Percentiles rank a stretch among this genome's conserved stretches.
These are phyloP conservation scores for Drosophila lacicola DNA, from an alignment of 2,888 invertebrate species.

Conservation along the genomic window DNA sequence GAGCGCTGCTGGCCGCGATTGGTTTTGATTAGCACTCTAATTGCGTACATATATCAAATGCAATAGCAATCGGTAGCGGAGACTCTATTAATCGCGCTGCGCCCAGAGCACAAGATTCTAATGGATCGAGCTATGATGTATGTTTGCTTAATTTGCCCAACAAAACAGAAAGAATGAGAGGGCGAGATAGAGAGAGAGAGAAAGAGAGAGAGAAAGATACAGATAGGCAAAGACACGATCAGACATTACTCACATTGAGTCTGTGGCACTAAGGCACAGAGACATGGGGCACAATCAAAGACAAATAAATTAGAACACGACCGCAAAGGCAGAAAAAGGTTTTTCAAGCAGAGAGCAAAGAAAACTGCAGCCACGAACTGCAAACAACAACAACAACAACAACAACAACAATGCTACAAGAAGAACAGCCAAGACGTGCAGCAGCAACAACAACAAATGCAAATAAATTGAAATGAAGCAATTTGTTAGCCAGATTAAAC, in stretches of 20 bases:
- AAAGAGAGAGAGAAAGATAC: slow-evolving; percentile 2
- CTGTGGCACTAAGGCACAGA: slow-evolving; percentile 15
- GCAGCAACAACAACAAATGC: slow-evolving; percentile 65
- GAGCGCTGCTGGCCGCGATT: slow-evolving; percentile 40
- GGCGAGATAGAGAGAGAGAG: background rate
- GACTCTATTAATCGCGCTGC: slow-evolving; percentile 41
- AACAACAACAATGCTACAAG: slow-evolving; percentile 18
- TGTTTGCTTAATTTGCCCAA: slow-evolving; percentile 68
- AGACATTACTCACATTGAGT: slow-evolving; percentile 49
- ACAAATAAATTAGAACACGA: slow-evolving; percentile 81
- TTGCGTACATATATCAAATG: slow-evolving; percentile 72
- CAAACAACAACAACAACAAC: slow-evolving; percentile 12
- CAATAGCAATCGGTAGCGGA: slow-evolving; percentile 43
- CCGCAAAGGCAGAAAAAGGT: slow-evolving; percentile 60
- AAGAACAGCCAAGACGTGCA: slow-evolving; percentile 51
- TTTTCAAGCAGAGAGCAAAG: slow-evolving; percentile 36
- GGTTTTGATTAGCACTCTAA: slow-evolving; percentile 72
- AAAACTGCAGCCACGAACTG: slow-evolving; percentile 68
- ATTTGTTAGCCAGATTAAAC: slow-evolving; percentile 79
- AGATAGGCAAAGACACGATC: slow-evolving; percentile 54
- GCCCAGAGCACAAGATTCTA: slow-evolving; percentile 60
- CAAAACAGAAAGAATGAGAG: slow-evolving; percentile 9
- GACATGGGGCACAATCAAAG: slow-evolving; percentile 77
- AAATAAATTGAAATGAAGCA: slow-evolving; percentile 81
- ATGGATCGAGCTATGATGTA: slow-evolving; percentile 70